A percentile compares a stretch with the other conserved stretches of the same genome.
Conservation (phyloP, 2,888 invertebrate species). For the Acrocyrtus sp. region DNA sequence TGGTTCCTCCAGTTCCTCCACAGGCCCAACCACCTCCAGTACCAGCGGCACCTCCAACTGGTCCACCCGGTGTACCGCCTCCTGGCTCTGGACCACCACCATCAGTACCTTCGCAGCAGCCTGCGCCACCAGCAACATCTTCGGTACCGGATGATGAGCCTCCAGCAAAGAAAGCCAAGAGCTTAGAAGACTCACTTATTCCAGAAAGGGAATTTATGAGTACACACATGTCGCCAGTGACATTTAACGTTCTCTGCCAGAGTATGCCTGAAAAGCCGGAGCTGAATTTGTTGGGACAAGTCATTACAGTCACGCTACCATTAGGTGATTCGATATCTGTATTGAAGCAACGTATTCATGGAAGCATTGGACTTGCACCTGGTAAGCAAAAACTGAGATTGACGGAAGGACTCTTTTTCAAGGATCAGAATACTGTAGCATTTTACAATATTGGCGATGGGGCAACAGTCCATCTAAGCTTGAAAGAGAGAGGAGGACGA, state of each 20-base stretch:
- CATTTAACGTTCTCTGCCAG: constrained; percentile 85
- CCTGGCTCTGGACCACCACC: constrained; percentile 18
- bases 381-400: constrained; percentile 97
- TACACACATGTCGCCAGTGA: constrained; percentile 79
- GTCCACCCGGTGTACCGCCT: constrained; percentile 21
- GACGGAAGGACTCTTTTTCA: constrained; percentile 98
- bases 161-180: constrained; percentile 85
- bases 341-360: constrained; percentile 87
- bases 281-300: constrained; percentile 95
- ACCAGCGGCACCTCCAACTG: constrained; percentile 14
- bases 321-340: constrained; percentile 82
- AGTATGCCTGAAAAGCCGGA: constrained; percentile 88
- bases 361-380: constrained; percentile 90
- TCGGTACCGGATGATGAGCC: constrained; percentile 83
- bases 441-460: constrained; percentile 94
- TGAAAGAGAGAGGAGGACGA: constrained; percentile 97
- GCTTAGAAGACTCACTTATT: constrained; percentile 87
- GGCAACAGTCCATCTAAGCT: constrained; percentile 84
- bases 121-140: constrained; percentile 41
- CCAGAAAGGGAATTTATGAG: constrained; percentile 86
- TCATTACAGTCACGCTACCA: constrained; percentile 80
- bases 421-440: constrained; percentile 93
- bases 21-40: constrained; percentile 3
- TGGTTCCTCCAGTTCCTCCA: constrained; percentile 27
- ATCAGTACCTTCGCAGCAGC: constrained; percentile 60